A percentile compares a stretch with the other conserved stretches of the same genome.
Conservation (phyloP, 1,140 invertebrate species). For the Drosophila burlai region DNA sequence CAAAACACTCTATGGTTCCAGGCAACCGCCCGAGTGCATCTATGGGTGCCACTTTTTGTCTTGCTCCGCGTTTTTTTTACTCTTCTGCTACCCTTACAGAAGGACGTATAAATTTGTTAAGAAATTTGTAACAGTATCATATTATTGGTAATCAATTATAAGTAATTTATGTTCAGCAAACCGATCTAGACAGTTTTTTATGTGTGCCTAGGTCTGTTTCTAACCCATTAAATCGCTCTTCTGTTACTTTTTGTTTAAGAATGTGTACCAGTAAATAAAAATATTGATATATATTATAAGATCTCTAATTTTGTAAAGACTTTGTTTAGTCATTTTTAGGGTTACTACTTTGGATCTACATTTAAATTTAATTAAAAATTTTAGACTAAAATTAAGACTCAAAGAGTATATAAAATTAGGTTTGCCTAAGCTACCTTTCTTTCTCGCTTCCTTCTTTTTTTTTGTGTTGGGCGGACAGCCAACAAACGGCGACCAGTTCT, state of each 20-base stretch:
- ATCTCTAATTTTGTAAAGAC: background rate
- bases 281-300: background rate
- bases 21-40: slow-evolving; percentile 66
- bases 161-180: background rate
- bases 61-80: slow-evolving; percentile 17
- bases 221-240: background rate
- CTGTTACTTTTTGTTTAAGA: background rate
- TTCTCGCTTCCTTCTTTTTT: slow-evolving; percentile 2
- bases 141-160: background rate
- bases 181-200: background rate
- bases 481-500: slow-evolving; percentile 66
- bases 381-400: background rate
- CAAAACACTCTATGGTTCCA: slow-evolving; percentile 21
- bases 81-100: background rate
- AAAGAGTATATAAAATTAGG: background rate
- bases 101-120: background rate
- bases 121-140: background rate
- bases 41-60: slow-evolving; percentile 77
- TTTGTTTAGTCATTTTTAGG: background rate
- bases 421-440: background rate
- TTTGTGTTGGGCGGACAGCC: slow-evolving; percentile 60
- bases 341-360: background rate
- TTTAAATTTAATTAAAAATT: too few species aligned
- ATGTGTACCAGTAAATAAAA: background rate
- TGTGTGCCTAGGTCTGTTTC: background rate